A percentile compares a stretch with the other conserved stretches of the same genome.
These are phyloP conservation scores for Ylistrum balloti DNA, from an alignment of 1,140 invertebrate genomes.

Conservation along the genomic window DNA sequence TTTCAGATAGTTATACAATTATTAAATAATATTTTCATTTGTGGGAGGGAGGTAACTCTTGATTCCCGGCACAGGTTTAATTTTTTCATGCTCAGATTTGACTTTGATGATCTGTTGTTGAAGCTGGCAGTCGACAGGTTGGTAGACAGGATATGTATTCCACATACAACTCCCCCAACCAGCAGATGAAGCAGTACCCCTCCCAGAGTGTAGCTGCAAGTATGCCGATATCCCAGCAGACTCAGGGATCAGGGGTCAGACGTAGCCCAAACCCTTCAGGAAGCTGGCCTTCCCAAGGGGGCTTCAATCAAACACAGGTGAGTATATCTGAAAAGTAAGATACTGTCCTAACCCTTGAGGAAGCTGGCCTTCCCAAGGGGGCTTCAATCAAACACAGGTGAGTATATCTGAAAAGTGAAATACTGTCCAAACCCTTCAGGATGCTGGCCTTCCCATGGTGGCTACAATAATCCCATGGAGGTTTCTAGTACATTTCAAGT, in stretches of 20 bases:
- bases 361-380: constrained; percentile 53
- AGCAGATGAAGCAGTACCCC: constrained; percentile 74
- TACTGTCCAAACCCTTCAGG: too few relatives aligned
- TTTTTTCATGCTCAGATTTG: neutral
- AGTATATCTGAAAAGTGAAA: constrained; percentile 4
- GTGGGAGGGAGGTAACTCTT: too few relatives aligned
- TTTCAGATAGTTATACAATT: too few relatives aligned
- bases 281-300: constrained; percentile 67
- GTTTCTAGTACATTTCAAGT: too few relatives aligned
- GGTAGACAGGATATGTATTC: constrained; percentile 64
- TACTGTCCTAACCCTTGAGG: too few relatives aligned
- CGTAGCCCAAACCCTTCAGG: constrained; percentile 67
- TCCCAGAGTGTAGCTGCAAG: constrained; percentile 65
- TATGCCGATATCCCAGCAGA: constrained; percentile 66
- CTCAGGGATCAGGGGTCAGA: constrained; percentile 64
- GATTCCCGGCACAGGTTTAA: too few relatives aligned
- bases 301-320: constrained; percentile 72
- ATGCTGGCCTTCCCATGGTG: constrained; percentile 52
- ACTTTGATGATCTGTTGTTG: neutral
- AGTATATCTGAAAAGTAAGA: constrained; percentile 13
- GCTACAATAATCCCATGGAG: too few relatives aligned
- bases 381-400: constrained; percentile 72
- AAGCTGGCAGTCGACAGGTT: constrained; percentile 47
- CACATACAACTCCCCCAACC: constrained; percentile 65
- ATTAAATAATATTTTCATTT: too few relatives aligned